A percentile compares a stretch with the other conserved stretches of the same genome.
Evolutionary conservation across 2,888 invertebrate species (phyloP).

Genomic region (Chymomyza procnemis): DNA sequence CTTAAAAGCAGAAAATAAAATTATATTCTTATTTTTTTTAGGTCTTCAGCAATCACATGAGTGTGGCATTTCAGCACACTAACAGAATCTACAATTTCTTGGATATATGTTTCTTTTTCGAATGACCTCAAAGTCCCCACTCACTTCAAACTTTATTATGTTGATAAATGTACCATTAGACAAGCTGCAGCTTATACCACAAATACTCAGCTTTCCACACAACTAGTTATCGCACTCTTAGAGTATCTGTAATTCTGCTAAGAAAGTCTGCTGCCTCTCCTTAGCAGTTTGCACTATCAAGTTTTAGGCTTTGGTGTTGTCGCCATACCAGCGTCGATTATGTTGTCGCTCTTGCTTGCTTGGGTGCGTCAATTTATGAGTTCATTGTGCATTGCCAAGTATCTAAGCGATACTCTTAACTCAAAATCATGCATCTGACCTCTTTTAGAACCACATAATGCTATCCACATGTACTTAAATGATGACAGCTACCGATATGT

Average conservation of each 20-base stretch:
- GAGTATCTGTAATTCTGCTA: background rate
- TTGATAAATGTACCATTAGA: too few relatives aligned
- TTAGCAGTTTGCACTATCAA: background rate
- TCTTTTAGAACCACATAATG: background rate
- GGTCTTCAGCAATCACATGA: too few relatives aligned
- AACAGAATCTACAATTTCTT: too few relatives aligned
- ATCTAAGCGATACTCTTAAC: background rate
- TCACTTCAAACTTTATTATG: too few relatives aligned
- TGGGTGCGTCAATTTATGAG: constrained; percentile 73
- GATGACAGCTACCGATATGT: constrained; percentile 73
- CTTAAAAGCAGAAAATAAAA: too few relatives aligned
- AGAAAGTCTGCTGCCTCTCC: background rate
- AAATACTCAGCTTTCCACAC: too few relatives aligned
- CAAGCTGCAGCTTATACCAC: too few relatives aligned
- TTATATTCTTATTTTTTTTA: too few relatives aligned
- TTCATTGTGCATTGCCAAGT: constrained; percentile 60
- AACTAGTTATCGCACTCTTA: background rate
- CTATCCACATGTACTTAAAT: constrained; percentile 39
- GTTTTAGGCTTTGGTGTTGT: constrained; percentile 25
- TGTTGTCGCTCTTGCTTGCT: constrained; percentile 62
- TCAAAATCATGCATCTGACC: background rate
- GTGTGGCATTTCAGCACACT: too few relatives aligned
- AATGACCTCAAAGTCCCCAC: too few relatives aligned
- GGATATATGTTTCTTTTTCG: too few relatives aligned
- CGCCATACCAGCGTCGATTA: constrained; percentile 50